Base-by-base conservation (phyloP, 2,888 invertebrate genomes). In the Thera obeliscata region DNA sequence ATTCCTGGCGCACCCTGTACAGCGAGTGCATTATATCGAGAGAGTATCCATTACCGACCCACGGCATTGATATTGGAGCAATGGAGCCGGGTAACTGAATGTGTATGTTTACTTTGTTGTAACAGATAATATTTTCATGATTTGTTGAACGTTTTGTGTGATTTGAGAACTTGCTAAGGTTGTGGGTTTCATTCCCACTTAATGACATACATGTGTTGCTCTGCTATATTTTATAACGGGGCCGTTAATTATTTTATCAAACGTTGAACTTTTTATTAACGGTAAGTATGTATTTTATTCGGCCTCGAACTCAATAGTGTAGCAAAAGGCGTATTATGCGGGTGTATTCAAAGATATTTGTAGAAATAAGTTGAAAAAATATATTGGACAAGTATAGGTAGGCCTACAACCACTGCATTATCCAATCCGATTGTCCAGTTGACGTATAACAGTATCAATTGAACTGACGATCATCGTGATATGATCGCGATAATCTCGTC, bases 21-120 rank as follows among this genome's bases (percentile, higher is more conserved):
- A 35, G 2, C 11, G 33, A 35, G 35, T 58, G 48, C 48, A 60
- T 52, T 52, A 59, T 54, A 41, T 52, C 52, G 33, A 61, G 52
- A 70, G 35, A 56, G 48, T 41, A 64, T 73, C 68, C 68, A 57
- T 74, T 61, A 55, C 61, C 35, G 61, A 61, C 46, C 55, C 61
- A 67, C 70, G 74, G 72, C 70, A 67, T 67, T 12, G 61, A 54
- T 56, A 61, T 58, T 62, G 49, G 56, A 70, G 60, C 61, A 63
- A 64, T 66, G 66, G 69, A 66, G 70, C 64, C 56, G 63, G 59
- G 61, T 66, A 57, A 61, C 61, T 55, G 36, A 55, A 61, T 61
- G 54, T 61, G 55, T 61, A 60, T 52, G 41, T 5, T 50, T 46
- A 46, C 2, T 50, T 5, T 60, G 60, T 36, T 60, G 43, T 43